A percentile compares a stretch with the other conserved stretches of the same genome.
These are phyloP conservation scores for Eristalis pertinax DNA, from an alignment of 2,888 invertebrate genomes.

Conservation along the genomic window DNA sequence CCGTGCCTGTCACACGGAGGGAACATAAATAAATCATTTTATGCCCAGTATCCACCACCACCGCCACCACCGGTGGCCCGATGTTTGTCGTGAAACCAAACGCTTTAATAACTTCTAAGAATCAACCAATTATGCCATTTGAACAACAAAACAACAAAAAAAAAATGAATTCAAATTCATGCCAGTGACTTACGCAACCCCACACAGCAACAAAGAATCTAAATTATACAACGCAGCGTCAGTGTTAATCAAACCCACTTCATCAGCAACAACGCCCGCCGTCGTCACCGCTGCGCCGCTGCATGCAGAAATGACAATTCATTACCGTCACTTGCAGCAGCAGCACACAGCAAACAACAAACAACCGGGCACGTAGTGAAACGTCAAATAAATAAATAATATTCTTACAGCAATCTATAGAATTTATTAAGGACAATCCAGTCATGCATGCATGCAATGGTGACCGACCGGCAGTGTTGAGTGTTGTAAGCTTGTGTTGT, in stretches of 20 bases:
- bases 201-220: slow-evolving; percentile 8
- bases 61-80: not conserved
- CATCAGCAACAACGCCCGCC: not conserved
- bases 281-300: not conserved
- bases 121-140: slow-evolving; percentile 17
- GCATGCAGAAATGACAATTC: slow-evolving; percentile 53
- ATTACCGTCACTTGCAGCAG: slow-evolving; percentile 32
- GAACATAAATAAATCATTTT: slow-evolving; percentile 25
- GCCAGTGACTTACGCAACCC: slow-evolving; percentile 17
- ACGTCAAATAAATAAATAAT: slow-evolving; percentile 56
- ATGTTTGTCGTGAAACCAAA: not conserved
- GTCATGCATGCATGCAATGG: slow-evolving; percentile 68
- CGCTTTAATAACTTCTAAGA: slow-evolving; percentile 11
- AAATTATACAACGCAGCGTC: slow-evolving; percentile 31
- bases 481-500: not conserved
- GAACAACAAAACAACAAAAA: not conserved
- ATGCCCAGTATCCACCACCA: not conserved
- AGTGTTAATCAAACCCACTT: slow-evolving; percentile 19
- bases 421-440: slow-evolving; percentile 68
- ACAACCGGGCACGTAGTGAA: not conserved
- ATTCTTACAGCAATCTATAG: slow-evolving; percentile 51
- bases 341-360: not conserved
- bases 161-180: not conserved
- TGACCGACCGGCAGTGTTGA: not conserved
- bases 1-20: slow-evolving; percentile 3